Conservation (phyloP, 2,797 vertebrate genomes). For the Loris lydekkerianus region DNA sequence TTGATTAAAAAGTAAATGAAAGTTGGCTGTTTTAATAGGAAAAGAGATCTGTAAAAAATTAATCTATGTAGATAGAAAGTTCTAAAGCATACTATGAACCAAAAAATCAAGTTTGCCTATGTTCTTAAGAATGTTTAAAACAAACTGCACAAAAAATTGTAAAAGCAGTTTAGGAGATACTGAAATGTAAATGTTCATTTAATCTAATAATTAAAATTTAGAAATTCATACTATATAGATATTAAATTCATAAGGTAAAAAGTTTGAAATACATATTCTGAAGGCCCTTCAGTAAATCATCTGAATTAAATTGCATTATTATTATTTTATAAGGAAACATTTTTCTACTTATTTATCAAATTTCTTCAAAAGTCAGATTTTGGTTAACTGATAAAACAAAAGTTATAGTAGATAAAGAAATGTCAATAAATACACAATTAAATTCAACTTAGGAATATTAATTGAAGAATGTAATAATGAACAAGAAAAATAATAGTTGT, state of each 20-base stretch:
- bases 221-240: not conserved
- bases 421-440: not conserved
- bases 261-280: not conserved
- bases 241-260: not conserved
- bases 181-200: not conserved
- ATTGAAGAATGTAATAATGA: not conserved
- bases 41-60: not conserved
- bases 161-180: not conserved
- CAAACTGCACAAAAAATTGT: not conserved
- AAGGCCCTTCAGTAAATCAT: not conserved
- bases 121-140: conserved; percentile 8
- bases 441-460: not conserved
- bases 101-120: not conserved
- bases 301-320: not conserved
- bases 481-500: not conserved
- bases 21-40: not conserved
- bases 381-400: not conserved
- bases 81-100: not conserved
- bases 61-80: not conserved
- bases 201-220: conserved; percentile 26
- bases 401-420: not conserved
- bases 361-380: conserved; percentile 8
- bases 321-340: not conserved
- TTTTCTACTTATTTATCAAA: not conserved
- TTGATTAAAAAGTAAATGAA: not conserved